Evolutionary conservation across 2,888 invertebrate species (phyloP).

Genomic region (Phania funesta): DNA sequence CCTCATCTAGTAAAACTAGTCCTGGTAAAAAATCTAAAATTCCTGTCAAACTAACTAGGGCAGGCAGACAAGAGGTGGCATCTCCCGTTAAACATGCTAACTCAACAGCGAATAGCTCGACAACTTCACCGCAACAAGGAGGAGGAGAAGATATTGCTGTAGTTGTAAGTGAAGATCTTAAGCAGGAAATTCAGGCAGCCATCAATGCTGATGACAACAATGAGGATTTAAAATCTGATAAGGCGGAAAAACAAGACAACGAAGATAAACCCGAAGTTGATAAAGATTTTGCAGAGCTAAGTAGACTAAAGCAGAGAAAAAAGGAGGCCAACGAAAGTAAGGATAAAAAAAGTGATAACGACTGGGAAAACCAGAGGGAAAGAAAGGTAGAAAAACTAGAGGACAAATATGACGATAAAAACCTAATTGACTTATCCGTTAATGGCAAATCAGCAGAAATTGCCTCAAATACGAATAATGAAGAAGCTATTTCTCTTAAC

Average conservation of each 20-base stretch:
- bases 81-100: conserved; percentile 80
- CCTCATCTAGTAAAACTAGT: conserved; percentile 73
- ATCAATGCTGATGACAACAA: conserved; percentile 75
- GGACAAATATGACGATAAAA: conserved; percentile 38
- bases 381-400: background rate
- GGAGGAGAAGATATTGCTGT: conserved; percentile 80
- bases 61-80: conserved; percentile 79
- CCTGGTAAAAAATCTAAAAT: conserved; percentile 80
- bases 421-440: conserved; percentile 70
- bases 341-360: conserved; percentile 39
- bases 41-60: conserved; percentile 76
- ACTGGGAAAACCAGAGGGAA: background rate
- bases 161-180: conserved; percentile 76
- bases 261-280: conserved; percentile 73
- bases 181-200: conserved; percentile 78
- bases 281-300: conserved; percentile 66
- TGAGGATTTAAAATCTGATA: conserved; percentile 51
- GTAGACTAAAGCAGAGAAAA: conserved; percentile 36
- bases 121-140: conserved; percentile 74
- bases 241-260: conserved; percentile 68
- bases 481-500: conserved; percentile 59
- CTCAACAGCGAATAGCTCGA: conserved; percentile 49
- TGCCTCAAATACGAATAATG: conserved; percentile 25
- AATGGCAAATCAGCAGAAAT: conserved; percentile 21
- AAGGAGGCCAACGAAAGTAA: conserved; percentile 55